Conservation (phyloP, 1,140 invertebrate genomes). For the Drosophila grimshawi region DNA sequence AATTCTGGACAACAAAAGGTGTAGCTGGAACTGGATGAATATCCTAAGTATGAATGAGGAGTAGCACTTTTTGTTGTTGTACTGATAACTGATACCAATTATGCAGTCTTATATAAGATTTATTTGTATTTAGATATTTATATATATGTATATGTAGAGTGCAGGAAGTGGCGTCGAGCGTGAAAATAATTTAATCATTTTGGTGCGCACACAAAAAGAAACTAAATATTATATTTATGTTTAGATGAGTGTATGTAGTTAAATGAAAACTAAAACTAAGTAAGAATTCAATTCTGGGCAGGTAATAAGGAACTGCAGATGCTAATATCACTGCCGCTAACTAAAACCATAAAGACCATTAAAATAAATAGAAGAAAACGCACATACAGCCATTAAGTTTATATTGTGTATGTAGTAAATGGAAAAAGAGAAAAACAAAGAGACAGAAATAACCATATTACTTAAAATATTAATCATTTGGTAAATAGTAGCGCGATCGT, state of each 20-base stretch:
- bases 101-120: slow-evolving; percentile 28
- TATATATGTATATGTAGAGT: neutral
- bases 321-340: slow-evolving; percentile 28
- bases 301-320: slow-evolving; percentile 39
- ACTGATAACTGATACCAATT: slow-evolving; percentile 49
- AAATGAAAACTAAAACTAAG: slow-evolving; percentile 15
- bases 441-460: slow-evolving; percentile 6
- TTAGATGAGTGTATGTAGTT: slow-evolving; percentile 27
- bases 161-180: slow-evolving; percentile 25
- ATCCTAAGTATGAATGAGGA: neutral
- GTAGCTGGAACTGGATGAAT: neutral
- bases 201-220: neutral
- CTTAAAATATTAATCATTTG: slow-evolving; percentile 36
- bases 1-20: neutral
- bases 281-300: slow-evolving; percentile 30
- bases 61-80: slow-evolving; percentile 11
- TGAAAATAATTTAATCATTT: slow-evolving; percentile 31
- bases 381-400: slow-evolving; percentile 15
- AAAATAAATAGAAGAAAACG: slow-evolving; percentile 13
- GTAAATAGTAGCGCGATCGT: slow-evolving; percentile 63
- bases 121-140: slow-evolving; percentile 16
- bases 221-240: slow-evolving; percentile 13
- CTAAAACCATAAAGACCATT: slow-evolving; percentile 23
- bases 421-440: slow-evolving; percentile 14
- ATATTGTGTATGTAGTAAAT: neutral